These are phyloP conservation scores for Megaustenia siamemsis DNA, from an alignment of 2,888 invertebrate species.

Conservation along the genomic window DNA sequence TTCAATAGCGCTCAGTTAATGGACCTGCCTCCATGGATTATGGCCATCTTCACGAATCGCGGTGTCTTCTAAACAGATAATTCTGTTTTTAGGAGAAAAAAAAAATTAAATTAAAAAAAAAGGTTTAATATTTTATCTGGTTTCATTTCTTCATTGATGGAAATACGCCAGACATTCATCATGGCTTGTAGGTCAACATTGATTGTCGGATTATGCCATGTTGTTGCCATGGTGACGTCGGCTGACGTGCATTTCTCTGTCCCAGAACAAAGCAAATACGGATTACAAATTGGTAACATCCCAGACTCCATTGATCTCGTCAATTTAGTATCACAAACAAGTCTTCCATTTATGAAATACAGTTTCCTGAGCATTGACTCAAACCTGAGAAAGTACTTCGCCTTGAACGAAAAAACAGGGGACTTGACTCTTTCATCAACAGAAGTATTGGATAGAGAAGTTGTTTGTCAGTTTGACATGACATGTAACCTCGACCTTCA, in stretches of 20 bases:
- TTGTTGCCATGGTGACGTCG: conserved; percentile 13
- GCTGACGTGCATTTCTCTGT: conserved; percentile 55
- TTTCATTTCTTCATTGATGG: conserved; percentile 2
- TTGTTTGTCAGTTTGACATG: conserved; percentile 63
- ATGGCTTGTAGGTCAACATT: conserved; percentile 14
- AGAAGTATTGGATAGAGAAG: conserved; percentile 65
- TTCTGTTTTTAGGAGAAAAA: background rate
- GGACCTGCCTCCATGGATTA: conserved; percentile 19
- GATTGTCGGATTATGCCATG: conserved; percentile 18
- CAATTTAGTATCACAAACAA: conserved; percentile 60
- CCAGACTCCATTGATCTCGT: conserved; percentile 66
- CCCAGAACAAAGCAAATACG: conserved; percentile 54
- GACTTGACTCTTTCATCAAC: conserved; percentile 61
- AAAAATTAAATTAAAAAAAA: background rate
- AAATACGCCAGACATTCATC: background rate
- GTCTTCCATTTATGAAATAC: conserved; percentile 62
- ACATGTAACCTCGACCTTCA: conserved; percentile 65
- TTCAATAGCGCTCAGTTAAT: conserved; percentile 6
- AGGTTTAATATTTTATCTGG: conserved; percentile 12
- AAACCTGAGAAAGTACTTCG: conserved; percentile 62
- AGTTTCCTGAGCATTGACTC: conserved; percentile 65
- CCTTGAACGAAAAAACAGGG: conserved; percentile 65
- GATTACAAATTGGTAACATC: conserved; percentile 65
- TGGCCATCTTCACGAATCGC: background rate
- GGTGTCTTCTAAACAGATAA: too few relatives aligned